phyloP scores from a whole-genome alignment of 1,140 invertebrate genomes.

The Nephotettix cincticeps region DNA sequence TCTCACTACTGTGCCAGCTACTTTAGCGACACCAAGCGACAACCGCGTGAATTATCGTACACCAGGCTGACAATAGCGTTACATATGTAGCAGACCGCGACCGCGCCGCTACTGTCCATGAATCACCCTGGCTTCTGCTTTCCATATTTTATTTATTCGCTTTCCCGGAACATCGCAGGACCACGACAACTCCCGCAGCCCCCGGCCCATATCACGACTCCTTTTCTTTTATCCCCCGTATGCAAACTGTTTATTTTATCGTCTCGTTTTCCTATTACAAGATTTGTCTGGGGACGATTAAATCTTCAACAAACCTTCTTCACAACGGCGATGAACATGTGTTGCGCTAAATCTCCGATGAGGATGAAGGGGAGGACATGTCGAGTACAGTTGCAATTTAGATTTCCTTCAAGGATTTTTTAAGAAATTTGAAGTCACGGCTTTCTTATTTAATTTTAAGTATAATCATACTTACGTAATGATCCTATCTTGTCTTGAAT shows the following conservation, averaged over 20 bases:
- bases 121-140: not conserved
- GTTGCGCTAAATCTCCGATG: no score
- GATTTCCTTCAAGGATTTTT: no score
- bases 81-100: not conserved
- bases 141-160: not conserved
- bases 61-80: not conserved
- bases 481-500: no score
- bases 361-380: no score
- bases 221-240: not conserved
- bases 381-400: no score
- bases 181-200: not conserved
- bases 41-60: not conserved
- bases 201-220: not conserved
- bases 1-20: not conserved
- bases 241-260: slow-evolving; percentile 4
- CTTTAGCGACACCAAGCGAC: not conserved
- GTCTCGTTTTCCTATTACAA: not conserved
- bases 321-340: no score
- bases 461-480: no score
- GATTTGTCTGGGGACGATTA: not conserved
- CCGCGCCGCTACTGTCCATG: not conserved
- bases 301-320: no score
- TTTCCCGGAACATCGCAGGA: not conserved
- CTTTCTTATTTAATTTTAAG: no score
- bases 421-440: no score